Base-by-base conservation (phyloP, 2,797 vertebrate genomes). In the Acrossocheilus wenchowensis region DNA sequence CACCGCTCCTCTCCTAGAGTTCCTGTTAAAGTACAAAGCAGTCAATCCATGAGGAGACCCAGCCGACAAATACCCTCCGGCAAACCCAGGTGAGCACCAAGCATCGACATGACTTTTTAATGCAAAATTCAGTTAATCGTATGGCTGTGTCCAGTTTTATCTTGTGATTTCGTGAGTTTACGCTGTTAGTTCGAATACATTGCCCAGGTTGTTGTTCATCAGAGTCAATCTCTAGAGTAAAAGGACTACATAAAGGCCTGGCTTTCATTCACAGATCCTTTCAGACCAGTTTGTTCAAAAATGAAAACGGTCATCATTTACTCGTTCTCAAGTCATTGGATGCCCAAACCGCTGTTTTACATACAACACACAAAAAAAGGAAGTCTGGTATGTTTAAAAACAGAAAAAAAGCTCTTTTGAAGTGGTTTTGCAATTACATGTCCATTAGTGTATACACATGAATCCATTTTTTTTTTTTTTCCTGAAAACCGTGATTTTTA, bases 11-110 rank as follows among this genome's bases (percentile, higher is more conserved):
- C 98, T 52, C 98, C 98, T 23, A 96, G 98, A 83, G 95, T 97
- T 87, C 98, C 98, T 90, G 96, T 97, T 96, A 99, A 98, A 95
- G 96, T 97, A 88, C 98, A 97, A 88, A 95, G 97, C 92, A 99
- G 97, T 92, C 97, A 99, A 91, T 98, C 98, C 78, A 93, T 98
- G 88, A 96, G 98, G 92, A 96, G 98, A 92, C 96, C 97, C 89
- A 99, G 97, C 91, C 96, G 98, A 94, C 98, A 98, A 95, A 96
- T 98, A 85, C 97, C 98, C 87, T 94, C 97, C 86, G 96, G 96
- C 94, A 99, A 99, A 94, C 97, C 97, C 95, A 99, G 98, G 98
- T 99, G 95, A 95, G 83, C 15, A 50, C 12, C 5, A 74, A 60
- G n/a, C n/a, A 30, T 60, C 6, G 34, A 21, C 8, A 12, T 34